Evolutionary conservation across 35 echinoderm and acorn worm genomes (phyloP), one percentile per base, ranked within the genome.

Genomic region (Lytechinus variegatus): DNA sequence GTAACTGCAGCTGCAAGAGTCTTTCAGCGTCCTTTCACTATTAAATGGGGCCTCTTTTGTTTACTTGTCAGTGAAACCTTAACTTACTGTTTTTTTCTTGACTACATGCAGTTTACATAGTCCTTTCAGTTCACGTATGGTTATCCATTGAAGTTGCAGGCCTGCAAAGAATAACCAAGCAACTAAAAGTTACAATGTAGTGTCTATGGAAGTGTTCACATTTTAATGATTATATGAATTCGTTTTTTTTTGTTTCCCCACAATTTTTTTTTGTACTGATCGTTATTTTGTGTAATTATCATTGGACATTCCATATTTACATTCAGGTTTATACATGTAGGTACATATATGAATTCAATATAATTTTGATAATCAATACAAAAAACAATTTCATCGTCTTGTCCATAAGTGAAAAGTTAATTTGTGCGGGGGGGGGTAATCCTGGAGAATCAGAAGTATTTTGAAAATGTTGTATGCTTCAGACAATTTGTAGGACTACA

Each of bases 51-150:
- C 88, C 88, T 33, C 88, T 52, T 90, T 90, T 90, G 88, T 90
- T 90, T 90, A 90, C 88, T 90, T 29, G 52, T 44, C 88, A 52
- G 27, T 90, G 88, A 90, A 90, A 90, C 88, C 88, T 12, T 12
- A 54, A 54, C 52, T 90, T 90, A 14, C 88, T 52, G 88, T 44
- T 29, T 54, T 44, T 89, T 90, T 90, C 52, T 54, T 90, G 9
- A 44, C 33, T 1, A 44, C 33, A 44, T 33, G 11, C 27, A 90
- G 28, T 90, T 54, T 14, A 90, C 88, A 90, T 33, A 52, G 66
- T 79, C 3, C 16, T 24, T 24, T 6, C 12, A 19, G 61, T 19
- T 21, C 61, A 71, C 24, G 13, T 71, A 79, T 16, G 6, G 19
- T 19, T 79, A 79, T 14, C 66, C 57, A n/a, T 79, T 1, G 19